These are phyloP conservation scores for Podarcis lilfordi DNA, from an alignment of 2,797 vertebrate genomes.

Conservation along the genomic window DNA sequence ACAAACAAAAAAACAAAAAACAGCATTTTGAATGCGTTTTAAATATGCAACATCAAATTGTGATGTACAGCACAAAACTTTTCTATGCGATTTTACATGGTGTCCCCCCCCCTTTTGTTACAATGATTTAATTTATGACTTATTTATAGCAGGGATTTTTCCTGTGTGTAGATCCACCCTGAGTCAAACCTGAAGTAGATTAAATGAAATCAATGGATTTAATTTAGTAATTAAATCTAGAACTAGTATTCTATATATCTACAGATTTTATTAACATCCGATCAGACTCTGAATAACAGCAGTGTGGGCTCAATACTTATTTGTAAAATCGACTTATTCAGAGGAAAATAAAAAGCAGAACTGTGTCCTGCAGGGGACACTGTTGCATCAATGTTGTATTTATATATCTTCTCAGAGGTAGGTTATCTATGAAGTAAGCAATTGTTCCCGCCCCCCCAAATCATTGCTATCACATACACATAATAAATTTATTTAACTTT, in stretches of 20 bases:
- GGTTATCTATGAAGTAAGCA: background rate
- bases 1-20: too few relatives aligned
- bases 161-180: too few relatives aligned
- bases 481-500: background rate
- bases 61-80: too few relatives aligned
- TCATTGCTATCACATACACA: background rate
- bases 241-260: background rate
- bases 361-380: conserved; percentile 67
- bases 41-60: too few relatives aligned
- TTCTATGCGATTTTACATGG: too few relatives aligned
- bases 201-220: too few relatives aligned
- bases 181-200: too few relatives aligned
- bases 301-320: conserved; percentile 1
- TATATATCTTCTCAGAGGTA: background rate
- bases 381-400: conserved; percentile 42
- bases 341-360: background rate
- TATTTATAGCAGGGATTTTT: too few relatives aligned
- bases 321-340: background rate
- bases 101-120: too few relatives aligned
- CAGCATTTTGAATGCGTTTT: too few relatives aligned
- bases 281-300: background rate
- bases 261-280: background rate
- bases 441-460: background rate
- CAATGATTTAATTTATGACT: too few relatives aligned
- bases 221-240: background rate